Evolutionary conservation across 1,140 invertebrate genomes (phyloP), one percentile per base, ranked within the genome.

Genomic region (Drosophila arawakana): DNA sequence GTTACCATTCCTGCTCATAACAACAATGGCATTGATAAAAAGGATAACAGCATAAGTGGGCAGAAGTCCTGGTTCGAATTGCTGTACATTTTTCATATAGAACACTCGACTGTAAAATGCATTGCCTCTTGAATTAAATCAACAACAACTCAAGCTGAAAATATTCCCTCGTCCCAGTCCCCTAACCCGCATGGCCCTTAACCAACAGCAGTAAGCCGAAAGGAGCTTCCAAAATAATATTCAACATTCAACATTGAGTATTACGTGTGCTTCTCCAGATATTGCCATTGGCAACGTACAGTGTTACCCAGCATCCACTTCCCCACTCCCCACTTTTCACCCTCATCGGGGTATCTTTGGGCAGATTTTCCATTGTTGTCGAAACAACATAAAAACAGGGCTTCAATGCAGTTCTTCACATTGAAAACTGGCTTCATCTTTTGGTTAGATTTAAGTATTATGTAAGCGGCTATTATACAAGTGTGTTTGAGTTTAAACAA

Each of bases 61-160:
- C 61, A 65, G 73, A 76, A 66, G 63, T 63, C 76, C 62, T 74
- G 79, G 47, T 50, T 69, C 62, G 63, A 71, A 77, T 82, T 68
- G 80, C 70, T 73, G 82, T 83, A 78, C 80, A 83, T 78, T 88
- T 88, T 86, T 80, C 84, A 88, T 88, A 69, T 46, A 30, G 70
- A 77, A 70, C 57, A 79, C 83, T 86, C 67, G 80, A 89, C 73
- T 54, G 68, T 82, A 80, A 80, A 86, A 83, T 86, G 83, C 83
- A 86, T 88, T 81, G 80, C 73, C 82, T 73, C 83, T 86, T 86
- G 83, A 86, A 88, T 89, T 88, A 86, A 86, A 86, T 86, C 83
- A 88, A 86, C 83, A 88, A 66, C 80, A 80, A 59, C 84, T 86
- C 80, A 83, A 80, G 80, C 80, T 76, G 69, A 77, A 86, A 81